phyloP scores from a whole-genome alignment of 37 sponge, comb jelly and placozoan genomes.

The Ianthella basta region DNA sequence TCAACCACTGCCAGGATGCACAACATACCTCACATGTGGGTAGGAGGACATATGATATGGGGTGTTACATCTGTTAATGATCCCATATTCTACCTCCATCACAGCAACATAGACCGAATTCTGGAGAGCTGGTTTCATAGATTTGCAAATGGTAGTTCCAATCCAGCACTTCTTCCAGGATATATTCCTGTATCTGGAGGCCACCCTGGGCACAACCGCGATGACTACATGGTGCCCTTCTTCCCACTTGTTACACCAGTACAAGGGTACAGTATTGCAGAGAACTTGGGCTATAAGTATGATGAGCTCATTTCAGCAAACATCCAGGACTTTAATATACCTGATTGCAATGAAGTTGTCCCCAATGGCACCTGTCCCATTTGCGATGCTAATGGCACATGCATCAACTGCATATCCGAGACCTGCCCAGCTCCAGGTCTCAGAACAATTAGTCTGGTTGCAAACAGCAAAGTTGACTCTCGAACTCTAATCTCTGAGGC shows the following conservation, averaged over 20 bases:
- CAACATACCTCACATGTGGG: conserved; percentile 1
- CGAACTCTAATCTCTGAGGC: too few species aligned
- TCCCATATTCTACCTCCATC: too few species aligned
- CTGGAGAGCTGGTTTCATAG: too few species aligned
- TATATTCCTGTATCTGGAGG: not conserved
- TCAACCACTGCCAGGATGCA: not conserved
- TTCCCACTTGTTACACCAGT: conserved; percentile 4
- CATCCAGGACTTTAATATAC: not conserved
- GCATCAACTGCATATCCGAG: not conserved
- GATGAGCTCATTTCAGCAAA: not conserved
- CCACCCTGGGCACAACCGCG: conserved; percentile 16
- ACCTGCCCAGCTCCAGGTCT: not conserved
- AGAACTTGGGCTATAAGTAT: not conserved
- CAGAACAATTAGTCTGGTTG: too few species aligned
- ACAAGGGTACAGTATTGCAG: not conserved
- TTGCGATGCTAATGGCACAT: not conserved
- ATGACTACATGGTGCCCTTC: conserved; percentile 21
- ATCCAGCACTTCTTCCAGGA: not conserved
- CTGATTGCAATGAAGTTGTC: not conserved
- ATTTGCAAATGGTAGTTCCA: not conserved
- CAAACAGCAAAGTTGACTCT: too few species aligned
- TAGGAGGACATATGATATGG: conserved; percentile 3
- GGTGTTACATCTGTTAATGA: too few species aligned
- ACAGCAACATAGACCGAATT: too few species aligned
- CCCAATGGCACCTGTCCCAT: not conserved